Conservation (phyloP, 2,113 vertebrate species). For the Strigops habroptila region DNA sequence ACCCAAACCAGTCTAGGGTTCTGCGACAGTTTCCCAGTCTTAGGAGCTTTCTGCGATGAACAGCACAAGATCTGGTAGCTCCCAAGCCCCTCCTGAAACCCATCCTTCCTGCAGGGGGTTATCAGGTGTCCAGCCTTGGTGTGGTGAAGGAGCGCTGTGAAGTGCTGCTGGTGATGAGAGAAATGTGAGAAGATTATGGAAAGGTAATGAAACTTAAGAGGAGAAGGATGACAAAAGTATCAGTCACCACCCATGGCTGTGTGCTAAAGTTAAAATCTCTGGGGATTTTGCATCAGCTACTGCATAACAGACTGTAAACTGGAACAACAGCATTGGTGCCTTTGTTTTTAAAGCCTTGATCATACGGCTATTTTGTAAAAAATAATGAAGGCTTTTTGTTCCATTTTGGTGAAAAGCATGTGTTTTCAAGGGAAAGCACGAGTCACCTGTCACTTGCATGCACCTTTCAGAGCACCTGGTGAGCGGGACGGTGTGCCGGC, state of each 20-base stretch:
- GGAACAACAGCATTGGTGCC: neutral
- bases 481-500: rapidly evolving
- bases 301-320: neutral
- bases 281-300: neutral
- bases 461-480: rapidly evolving
- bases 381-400: neutral
- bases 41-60: neutral
- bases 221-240: neutral
- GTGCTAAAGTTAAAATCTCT: neutral
- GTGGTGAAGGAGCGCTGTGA: neutral
- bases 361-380: neutral
- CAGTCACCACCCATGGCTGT: neutral
- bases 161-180: neutral
- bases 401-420: rapidly evolving
- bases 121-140: neutral
- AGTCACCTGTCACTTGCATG: rapidly evolving
- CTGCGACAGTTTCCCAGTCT: neutral
- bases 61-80: neutral
- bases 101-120: neutral
- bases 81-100: neutral
- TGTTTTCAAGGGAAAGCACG: rapidly evolving
- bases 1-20: neutral
- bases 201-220: neutral
- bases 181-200: neutral
- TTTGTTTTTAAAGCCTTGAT: neutral